phyloP scores from a whole-genome alignment of 2,797 vertebrate species.

The Bradypus variegatus region DNA sequence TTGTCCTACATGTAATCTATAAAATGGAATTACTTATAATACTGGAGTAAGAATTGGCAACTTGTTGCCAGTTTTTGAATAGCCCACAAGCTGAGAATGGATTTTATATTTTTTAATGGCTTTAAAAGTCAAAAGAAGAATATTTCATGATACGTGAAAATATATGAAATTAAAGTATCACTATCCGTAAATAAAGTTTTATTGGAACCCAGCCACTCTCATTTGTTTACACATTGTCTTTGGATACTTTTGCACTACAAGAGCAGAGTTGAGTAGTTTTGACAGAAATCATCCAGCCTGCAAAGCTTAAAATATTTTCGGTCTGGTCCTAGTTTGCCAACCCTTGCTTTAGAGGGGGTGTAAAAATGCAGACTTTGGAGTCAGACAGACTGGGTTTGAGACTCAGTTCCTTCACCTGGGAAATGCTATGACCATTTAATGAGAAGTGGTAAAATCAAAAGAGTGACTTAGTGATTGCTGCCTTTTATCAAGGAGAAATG shows the following conservation, averaged over 20 bases:
- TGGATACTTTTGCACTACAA: not conserved
- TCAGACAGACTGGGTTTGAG: not conserved
- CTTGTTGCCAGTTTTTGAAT: not conserved
- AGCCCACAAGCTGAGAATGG: not conserved
- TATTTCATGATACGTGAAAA: not conserved
- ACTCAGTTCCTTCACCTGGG: not conserved
- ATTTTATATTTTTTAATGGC: constrained; percentile 15
- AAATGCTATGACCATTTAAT: not conserved
- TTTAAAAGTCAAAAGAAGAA: constrained; percentile 16
- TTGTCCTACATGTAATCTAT: not conserved
- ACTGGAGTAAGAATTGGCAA: not conserved
- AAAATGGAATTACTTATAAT: constrained; percentile 2
- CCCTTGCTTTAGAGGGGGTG: not conserved
- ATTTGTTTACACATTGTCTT: not conserved
- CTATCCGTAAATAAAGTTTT: not conserved
- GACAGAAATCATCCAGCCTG: not conserved
- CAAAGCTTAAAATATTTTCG: not conserved
- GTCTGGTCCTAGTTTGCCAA: not conserved
- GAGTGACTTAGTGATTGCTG: not conserved
- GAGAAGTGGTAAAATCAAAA: not conserved
- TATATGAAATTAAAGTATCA: not conserved
- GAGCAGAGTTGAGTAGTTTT: not conserved
- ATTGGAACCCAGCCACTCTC: not conserved
- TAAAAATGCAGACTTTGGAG: not conserved
- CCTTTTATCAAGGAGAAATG: not conserved